Conservation (phyloP, 2,888 invertebrate genomes). For the Chorisops tibialis region DNA sequence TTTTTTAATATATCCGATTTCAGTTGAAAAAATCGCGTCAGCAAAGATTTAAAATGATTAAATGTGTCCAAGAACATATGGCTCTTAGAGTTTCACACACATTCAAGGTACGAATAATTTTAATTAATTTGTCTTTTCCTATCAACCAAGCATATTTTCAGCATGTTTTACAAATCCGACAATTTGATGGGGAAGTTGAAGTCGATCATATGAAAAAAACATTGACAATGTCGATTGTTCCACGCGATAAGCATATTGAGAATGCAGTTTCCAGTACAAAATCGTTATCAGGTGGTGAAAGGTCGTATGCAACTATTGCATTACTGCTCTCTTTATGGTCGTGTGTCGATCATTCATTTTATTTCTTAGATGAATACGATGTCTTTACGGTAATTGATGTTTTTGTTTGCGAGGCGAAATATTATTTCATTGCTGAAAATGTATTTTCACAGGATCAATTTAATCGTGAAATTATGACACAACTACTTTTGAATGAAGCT, state of each 20-base stretch:
- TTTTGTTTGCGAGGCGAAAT: too few species aligned
- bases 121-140: not conserved
- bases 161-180: constrained; percentile 42
- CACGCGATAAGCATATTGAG: constrained; percentile 54
- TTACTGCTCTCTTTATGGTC: constrained; percentile 93
- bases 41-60: constrained; percentile 52
- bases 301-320: constrained; percentile 92
- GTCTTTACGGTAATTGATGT: constrained; percentile 77
- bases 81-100: constrained; percentile 52
- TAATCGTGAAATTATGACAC: constrained; percentile 75
- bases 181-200: constrained; percentile 42
- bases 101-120: constrained; percentile 42
- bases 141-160: constrained; percentile 27
- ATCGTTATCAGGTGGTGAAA: constrained; percentile 90
- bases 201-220: constrained; percentile 52
- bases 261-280: constrained; percentile 55
- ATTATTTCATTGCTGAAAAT: too few species aligned
- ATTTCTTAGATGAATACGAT: constrained; percentile 94
- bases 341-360: constrained; percentile 86
- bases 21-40: constrained; percentile 50
- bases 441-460: constrained; percentile 67
- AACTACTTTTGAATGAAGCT: constrained; percentile 74
- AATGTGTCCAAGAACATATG: constrained; percentile 52
- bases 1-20: constrained; percentile 20
- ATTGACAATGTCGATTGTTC: constrained; percentile 57